Conservation (phyloP, 2,113 vertebrate species). For the Eidolon helvum region DNA sequence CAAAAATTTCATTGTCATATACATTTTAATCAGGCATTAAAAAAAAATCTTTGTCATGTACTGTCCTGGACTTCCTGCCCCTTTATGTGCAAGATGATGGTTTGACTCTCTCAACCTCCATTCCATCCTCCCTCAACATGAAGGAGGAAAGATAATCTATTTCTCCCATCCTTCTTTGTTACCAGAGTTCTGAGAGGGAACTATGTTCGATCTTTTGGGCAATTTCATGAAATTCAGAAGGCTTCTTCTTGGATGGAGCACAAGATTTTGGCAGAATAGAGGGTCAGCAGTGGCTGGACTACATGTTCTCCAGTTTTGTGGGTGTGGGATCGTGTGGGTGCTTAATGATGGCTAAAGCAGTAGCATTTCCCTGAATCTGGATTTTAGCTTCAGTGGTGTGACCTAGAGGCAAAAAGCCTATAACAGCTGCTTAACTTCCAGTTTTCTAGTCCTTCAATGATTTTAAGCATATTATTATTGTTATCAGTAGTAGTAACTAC, state of each 20-base stretch:
- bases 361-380: neutral
- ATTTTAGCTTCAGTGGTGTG: neutral
- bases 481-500: no score
- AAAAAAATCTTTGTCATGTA: neutral
- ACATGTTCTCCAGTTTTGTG: neutral
- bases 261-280: neutral
- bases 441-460: neutral
- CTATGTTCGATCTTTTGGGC: neutral
- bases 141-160: neutral
- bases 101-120: rapidly evolving
- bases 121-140: rapidly evolving
- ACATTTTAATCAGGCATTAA: neutral
- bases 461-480: neutral
- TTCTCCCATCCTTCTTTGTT: neutral
- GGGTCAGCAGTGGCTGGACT: rapidly evolving
- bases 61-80: no score
- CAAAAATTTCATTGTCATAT: neutral
- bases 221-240: neutral
- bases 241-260: neutral
- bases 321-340: neutral
- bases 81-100: rapidly evolving
- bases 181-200: neutral
- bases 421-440: neutral
- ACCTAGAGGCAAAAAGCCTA: neutral
- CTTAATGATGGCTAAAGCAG: neutral